Conservation (phyloP, 2,888 invertebrate genomes). For the Caenorhabditis parvicauda region DNA sequence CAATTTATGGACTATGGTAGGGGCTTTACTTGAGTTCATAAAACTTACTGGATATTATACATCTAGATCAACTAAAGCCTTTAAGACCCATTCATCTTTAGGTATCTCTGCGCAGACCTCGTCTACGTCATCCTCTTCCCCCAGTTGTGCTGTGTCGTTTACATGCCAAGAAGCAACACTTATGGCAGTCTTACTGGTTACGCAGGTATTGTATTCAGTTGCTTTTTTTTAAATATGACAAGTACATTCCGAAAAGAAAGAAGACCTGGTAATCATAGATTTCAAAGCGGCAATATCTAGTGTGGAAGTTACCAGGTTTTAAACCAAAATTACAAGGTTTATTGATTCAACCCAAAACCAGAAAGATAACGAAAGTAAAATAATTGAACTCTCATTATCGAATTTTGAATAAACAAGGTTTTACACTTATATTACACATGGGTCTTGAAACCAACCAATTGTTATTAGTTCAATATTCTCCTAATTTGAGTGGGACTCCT, state of each 20-base stretch:
- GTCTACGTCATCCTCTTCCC: slow-evolving; percentile 98
- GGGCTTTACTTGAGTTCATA: neutral
- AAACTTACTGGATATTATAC: neutral
- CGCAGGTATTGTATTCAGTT: slow-evolving; percentile 28
- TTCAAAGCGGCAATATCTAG: neutral
- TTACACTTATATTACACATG: neutral
- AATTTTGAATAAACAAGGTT: no score
- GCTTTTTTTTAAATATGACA: neutral
- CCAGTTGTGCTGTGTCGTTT: slow-evolving; percentile 93
- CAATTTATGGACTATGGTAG: slow-evolving; percentile 91
- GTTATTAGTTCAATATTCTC: neutral
- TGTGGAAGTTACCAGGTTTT: neutral
- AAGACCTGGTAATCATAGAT: neutral
- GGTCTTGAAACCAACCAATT: neutral
- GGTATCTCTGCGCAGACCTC: slow-evolving; percentile 92
- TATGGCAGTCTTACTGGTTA: slow-evolving; percentile 80
- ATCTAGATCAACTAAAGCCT: neutral
- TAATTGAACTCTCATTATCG: no score
- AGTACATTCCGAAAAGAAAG: no score
- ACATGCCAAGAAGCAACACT: slow-evolving; percentile 91
- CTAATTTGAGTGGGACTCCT: slow-evolving; percentile 59
- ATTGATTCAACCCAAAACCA: neutral
- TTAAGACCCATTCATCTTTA: neutral
- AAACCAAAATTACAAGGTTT: no score
- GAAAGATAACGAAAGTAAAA: no score